A percentile compares a stretch with the other conserved stretches of the same genome.
Evolutionary conservation across 2,888 invertebrate genomes (phyloP).

Genomic region (Lamellibrachia satsuma): DNA sequence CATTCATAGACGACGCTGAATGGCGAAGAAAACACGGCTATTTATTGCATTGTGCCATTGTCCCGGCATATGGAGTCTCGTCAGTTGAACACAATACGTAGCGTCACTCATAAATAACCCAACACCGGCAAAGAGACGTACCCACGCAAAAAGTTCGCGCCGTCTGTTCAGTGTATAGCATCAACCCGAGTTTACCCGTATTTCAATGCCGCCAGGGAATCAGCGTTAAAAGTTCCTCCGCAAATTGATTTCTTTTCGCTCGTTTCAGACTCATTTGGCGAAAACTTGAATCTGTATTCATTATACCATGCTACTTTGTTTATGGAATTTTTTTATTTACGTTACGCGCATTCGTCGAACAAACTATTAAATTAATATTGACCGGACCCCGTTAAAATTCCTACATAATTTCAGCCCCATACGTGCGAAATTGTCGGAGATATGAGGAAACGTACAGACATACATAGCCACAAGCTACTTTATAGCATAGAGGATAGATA

Average conservation of each 20-base stretch:
- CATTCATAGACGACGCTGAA: not conserved
- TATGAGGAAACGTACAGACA: too few relatives aligned
- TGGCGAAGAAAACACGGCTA: not conserved
- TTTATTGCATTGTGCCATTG: not conserved
- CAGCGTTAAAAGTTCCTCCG: not conserved
- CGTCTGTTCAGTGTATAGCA: not conserved
- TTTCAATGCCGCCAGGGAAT: not conserved
- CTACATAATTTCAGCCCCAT: too few relatives aligned
- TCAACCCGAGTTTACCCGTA: not conserved
- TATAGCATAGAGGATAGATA: too few relatives aligned
- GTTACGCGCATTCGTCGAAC: too few relatives aligned
- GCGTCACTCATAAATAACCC: constrained; percentile 13
- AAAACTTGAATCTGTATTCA: too few relatives aligned
- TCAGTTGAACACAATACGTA: not conserved
- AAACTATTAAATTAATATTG: too few relatives aligned
- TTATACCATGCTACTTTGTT: too few relatives aligned
- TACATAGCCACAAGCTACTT: too few relatives aligned
- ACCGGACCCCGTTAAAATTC: too few relatives aligned
- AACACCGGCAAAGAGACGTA: not conserved
- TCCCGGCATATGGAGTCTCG: not conserved
- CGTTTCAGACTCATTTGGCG: too few relatives aligned
- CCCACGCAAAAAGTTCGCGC: not conserved
- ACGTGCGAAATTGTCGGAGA: too few relatives aligned
- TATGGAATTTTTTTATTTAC: too few relatives aligned
- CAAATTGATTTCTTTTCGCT: not conserved